A percentile compares a stretch with the other conserved stretches of the same genome.
Conservation (phyloP, 1,140 invertebrate genomes). For the Hormaphis cornu region DNA sequence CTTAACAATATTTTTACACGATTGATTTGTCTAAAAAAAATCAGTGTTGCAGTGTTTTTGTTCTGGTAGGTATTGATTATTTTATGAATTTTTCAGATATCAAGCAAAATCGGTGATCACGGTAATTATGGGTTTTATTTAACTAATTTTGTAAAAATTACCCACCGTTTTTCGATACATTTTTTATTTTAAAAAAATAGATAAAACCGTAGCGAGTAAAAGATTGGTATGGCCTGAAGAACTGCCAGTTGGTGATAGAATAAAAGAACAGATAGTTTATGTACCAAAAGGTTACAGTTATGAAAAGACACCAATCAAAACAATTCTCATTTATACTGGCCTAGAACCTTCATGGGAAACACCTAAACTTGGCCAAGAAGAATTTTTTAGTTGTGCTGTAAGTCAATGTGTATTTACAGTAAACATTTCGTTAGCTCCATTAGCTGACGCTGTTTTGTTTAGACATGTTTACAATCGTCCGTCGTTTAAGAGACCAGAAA, state of each 20-base stretch:
- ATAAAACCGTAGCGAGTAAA: too few species aligned
- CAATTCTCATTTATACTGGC: slow-evolving; percentile 75
- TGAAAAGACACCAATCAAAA: slow-evolving; percentile 47
- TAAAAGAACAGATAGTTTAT: slow-evolving; percentile 65
- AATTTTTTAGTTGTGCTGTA: slow-evolving; percentile 65
- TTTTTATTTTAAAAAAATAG: too few species aligned
- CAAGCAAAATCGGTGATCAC: too few species aligned
- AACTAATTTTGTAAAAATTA: too few species aligned
- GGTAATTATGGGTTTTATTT: too few species aligned
- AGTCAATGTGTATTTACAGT: slow-evolving; percentile 66
- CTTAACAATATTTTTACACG: too few species aligned
- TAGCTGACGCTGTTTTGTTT: slow-evolving; percentile 77
- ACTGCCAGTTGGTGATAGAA: slow-evolving; percentile 50
- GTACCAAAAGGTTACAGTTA: slow-evolving; percentile 45
- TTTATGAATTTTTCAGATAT: too few species aligned
- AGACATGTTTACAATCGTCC: slow-evolving; percentile 71
- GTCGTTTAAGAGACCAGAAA: slow-evolving; percentile 53
- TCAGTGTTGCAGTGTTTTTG: too few species aligned
- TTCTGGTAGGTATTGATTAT: too few species aligned
- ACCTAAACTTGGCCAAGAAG: slow-evolving; percentile 50
- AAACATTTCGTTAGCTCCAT: slow-evolving; percentile 56
- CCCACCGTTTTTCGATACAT: too few species aligned
- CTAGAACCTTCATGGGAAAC: neutral
- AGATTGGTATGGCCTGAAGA: slow-evolving; percentile 51
- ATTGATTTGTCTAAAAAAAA: too few species aligned